These are phyloP conservation scores for Troglohyphantes excavatus DNA, from an alignment of 2,888 invertebrate genomes.

Conservation along the genomic window DNA sequence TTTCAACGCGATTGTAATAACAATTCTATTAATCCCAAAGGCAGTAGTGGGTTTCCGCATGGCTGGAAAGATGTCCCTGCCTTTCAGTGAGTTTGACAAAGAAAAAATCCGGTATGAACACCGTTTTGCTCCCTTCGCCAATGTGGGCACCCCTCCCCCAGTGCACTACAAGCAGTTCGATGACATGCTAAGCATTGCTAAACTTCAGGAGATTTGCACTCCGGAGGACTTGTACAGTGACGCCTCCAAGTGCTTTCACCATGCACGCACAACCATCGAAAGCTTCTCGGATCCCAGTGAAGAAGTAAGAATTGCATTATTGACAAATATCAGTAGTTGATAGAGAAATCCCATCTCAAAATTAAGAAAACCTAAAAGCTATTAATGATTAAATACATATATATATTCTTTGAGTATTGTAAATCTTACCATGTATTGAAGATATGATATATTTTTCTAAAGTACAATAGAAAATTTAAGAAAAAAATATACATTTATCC, in stretches of 20 bases:
- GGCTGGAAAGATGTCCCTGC: slow-evolving; percentile 91
- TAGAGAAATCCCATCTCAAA: too few relatives aligned
- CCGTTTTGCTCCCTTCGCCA: slow-evolving; percentile 93
- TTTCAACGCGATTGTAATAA: background rate
- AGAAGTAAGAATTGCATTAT: slow-evolving; percentile 87
- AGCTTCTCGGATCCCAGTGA: slow-evolving; percentile 90
- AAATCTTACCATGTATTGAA: too few relatives aligned
- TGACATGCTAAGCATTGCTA: slow-evolving; percentile 87
- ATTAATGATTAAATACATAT: too few relatives aligned
- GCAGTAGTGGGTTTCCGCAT: slow-evolving; percentile 94
- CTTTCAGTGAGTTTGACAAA: slow-evolving; percentile 94
- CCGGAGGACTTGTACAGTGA: slow-evolving; percentile 86
- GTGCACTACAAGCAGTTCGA: slow-evolving; percentile 94
- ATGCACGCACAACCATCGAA: slow-evolving; percentile 92
- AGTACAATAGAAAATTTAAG: too few relatives aligned
- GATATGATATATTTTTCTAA: too few relatives aligned
- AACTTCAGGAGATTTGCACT: slow-evolving; percentile 82
- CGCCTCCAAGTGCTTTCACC: slow-evolving; percentile 95
- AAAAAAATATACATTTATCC: too few relatives aligned
- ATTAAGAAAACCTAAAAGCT: too few relatives aligned
- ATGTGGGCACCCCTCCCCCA: slow-evolving; percentile 93
- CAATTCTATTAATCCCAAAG: slow-evolving; percentile 83
- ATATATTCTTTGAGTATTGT: too few relatives aligned
- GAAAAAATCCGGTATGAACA: slow-evolving; percentile 97
- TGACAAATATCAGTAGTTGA: too few relatives aligned